Conservation (phyloP, 2,888 invertebrate genomes). For the Perizoma affinitatum region DNA sequence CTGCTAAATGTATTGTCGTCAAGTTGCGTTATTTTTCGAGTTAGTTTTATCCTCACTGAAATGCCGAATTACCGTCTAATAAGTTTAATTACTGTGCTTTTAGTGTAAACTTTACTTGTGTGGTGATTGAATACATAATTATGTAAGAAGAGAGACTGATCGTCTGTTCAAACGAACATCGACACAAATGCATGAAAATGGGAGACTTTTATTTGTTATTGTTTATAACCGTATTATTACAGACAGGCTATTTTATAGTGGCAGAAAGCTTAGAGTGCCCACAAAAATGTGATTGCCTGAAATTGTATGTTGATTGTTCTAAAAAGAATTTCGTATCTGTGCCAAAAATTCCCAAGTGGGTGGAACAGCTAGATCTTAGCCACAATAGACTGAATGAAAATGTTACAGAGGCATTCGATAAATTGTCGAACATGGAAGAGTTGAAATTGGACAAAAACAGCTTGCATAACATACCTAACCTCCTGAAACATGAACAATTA, state of each 20-base stretch:
- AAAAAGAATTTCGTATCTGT: conserved; percentile 87
- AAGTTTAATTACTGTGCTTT: conserved; percentile 54
- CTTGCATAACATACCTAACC: conserved; percentile 82
- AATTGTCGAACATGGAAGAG: conserved; percentile 62
- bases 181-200: conserved; percentile 79
- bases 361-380: conserved; percentile 88
- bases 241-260: conserved; percentile 58
- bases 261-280: conserved; percentile 85
- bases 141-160: conserved; percentile 71
- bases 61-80: conserved; percentile 32
- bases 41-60: conserved; percentile 32
- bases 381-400: conserved; percentile 74
- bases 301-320: conserved; percentile 90
- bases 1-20: conserved; percentile 62
- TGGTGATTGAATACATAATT: conserved; percentile 55
- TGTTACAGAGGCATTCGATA: conserved; percentile 64
- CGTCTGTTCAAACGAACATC: conserved; percentile 58
- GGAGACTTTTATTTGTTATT: conserved; percentile 76
- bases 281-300: conserved; percentile 88
- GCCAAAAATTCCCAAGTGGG: conserved; percentile 91
- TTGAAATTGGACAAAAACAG: conserved; percentile 84
- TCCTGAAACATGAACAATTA: conserved; percentile 79
- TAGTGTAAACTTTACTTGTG: conserved; percentile 49
- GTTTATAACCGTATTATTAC: conserved; percentile 63
- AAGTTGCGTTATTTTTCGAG: conserved; percentile 60